Conservation (phyloP, 2,113 vertebrate genomes). For the Hydrochoerus hydrochaeris region DNA sequence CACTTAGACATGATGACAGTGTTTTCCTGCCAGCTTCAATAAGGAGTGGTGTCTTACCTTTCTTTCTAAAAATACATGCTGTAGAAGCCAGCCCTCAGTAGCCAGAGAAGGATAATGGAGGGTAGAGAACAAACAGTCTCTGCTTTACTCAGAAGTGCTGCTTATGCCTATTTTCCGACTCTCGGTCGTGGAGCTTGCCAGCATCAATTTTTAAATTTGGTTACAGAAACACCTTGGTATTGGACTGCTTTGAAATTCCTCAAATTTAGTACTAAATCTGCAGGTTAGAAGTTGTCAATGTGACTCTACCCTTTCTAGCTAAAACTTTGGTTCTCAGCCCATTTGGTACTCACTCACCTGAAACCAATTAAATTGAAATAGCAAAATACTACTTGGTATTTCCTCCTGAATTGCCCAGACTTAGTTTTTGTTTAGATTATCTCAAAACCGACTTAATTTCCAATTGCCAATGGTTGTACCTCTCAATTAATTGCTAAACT, state of each 20-base stretch:
- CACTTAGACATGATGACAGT: neutral
- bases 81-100: neutral
- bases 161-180: neutral
- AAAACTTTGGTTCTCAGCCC: neutral
- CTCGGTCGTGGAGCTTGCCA: neutral
- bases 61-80: conserved; percentile 30
- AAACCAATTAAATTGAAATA: neutral
- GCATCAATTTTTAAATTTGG: neutral
- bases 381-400: neutral
- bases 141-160: neutral
- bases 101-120: neutral
- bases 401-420: conserved; percentile 3
- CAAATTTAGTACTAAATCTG: neutral
- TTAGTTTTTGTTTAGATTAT: conserved; percentile 9
- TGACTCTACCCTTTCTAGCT: neutral
- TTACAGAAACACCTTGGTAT: neutral
- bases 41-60: neutral
- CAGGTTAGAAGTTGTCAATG: neutral
- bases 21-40: neutral
- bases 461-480: neutral
- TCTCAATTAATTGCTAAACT: conserved; percentile 30
- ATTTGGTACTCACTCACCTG: neutral
- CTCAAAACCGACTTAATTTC: conserved; percentile 51
- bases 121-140: neutral
- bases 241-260: neutral